Conservation (phyloP, 2,113 vertebrate species). For the Desmodus rotundus region DNA sequence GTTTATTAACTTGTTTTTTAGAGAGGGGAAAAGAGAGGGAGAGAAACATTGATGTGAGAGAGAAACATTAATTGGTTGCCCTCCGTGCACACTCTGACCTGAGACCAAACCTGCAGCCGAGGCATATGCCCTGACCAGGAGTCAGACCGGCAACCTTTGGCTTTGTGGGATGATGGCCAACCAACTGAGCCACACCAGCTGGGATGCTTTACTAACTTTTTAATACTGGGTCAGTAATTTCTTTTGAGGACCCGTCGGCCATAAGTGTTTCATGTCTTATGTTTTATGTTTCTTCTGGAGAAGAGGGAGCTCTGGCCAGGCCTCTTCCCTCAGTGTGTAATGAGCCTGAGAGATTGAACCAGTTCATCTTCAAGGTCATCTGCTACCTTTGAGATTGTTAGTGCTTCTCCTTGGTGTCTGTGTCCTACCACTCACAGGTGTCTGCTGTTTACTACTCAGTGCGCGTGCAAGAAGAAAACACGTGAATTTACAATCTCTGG, state of each 20-base stretch:
- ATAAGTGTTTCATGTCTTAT: neutral
- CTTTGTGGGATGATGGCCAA: too few relatives aligned
- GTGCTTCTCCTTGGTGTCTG: neutral
- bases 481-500: neutral
- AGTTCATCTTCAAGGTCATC: conserved; percentile 11
- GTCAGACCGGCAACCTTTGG: too few relatives aligned
- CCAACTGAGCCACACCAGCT: too few relatives aligned
- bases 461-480: neutral
- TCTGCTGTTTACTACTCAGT: neutral
- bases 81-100: too few relatives aligned
- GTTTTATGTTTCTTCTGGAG: neutral
- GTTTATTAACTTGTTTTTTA: neutral
- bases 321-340: fast-evolving
- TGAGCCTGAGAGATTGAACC: neutral
- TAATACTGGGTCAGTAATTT: neutral
- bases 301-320: neutral
- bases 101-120: too few relatives aligned
- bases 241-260: neutral
- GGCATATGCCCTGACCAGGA: too few relatives aligned
- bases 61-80: too few relatives aligned
- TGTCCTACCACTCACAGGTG: neutral
- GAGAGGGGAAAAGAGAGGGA: too few relatives aligned
- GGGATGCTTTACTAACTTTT: neutral
- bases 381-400: neutral
- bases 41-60: too few relatives aligned